A percentile compares a stretch with the other conserved stretches of the same genome.
Evolutionary conservation across 2,113 vertebrate genomes (phyloP).

Genomic region (Pantherophis guttatus): DNA sequence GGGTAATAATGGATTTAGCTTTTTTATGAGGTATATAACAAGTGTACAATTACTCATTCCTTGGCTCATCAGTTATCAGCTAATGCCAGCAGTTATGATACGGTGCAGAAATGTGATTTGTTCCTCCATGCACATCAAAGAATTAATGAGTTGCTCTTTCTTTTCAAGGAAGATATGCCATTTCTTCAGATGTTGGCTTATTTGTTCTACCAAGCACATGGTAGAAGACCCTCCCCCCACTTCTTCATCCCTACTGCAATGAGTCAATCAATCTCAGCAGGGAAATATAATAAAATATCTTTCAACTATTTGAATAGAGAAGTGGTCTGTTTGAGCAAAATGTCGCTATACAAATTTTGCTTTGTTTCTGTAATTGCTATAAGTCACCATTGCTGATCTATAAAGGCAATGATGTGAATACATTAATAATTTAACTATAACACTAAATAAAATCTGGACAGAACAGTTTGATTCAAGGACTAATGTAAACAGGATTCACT

Average conservation of each 20-base stretch:
- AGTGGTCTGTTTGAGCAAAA: not conserved
- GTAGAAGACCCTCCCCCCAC: not conserved
- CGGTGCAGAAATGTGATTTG: not conserved
- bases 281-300: not conserved
- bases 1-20: not conserved
- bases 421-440: not conserved
- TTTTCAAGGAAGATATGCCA: not conserved
- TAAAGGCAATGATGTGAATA: not conserved
- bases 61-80: not conserved
- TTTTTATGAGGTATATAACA: too few species aligned
- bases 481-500: not conserved
- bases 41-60: not conserved
- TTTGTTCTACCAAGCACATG: not conserved
- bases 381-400: not conserved
- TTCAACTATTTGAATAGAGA: not conserved
- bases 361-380: not conserved
- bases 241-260: not conserved
- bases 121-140: not conserved
- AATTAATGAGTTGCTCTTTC: not conserved
- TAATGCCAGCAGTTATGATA: not conserved
- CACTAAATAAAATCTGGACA: not conserved
- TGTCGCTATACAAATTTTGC: not conserved
- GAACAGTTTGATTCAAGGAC: not conserved
- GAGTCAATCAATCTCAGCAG: not conserved
- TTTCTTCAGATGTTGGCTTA: not conserved